Percentiles rank a stretch among this genome's conserved stretches.
phyloP scores from a whole-genome alignment of 2,797 vertebrate genomes.

The Falco naumanni region DNA sequence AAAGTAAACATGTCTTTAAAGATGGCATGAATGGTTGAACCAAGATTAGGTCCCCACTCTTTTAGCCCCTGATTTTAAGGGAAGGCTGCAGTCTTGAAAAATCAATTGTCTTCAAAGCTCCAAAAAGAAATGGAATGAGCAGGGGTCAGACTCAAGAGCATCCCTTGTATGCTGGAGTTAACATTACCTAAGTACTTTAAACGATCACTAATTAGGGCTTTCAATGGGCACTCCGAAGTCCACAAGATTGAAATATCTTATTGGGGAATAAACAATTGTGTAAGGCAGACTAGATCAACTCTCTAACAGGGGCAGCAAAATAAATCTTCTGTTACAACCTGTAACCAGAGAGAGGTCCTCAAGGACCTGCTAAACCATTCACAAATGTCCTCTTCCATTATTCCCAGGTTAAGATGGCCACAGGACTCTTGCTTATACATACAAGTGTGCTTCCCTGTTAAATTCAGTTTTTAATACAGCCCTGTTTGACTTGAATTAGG shows the following conservation, averaged over 20 bases:
- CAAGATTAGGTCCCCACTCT: conserved; percentile 58
- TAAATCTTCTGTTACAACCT: not conserved
- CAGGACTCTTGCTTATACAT: not conserved
- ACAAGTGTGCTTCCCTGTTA: not conserved
- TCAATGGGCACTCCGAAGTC: conserved; percentile 41
- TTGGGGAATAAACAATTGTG: conserved; percentile 43
- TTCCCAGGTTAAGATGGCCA: not conserved
- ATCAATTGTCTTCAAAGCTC: conserved; percentile 74
- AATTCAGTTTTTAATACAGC: not conserved
- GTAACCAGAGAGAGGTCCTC: conserved; percentile 15
- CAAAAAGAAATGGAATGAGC: conserved; percentile 62
- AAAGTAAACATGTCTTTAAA: conserved; percentile 64
- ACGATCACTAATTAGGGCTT: conserved; percentile 68
- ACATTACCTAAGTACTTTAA: conserved; percentile 72
- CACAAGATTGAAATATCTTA: conserved; percentile 58
- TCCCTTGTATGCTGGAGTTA: conserved; percentile 66
- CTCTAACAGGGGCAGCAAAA: not conserved
- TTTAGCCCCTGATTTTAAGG: conserved; percentile 64
- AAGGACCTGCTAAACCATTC: not conserved
- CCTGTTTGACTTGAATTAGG: not conserved
- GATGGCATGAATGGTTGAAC: conserved; percentile 54
- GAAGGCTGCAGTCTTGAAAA: conserved; percentile 68
- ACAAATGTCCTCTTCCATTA: not conserved
- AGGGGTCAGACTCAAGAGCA: conserved; percentile 71
- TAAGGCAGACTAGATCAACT: conserved; percentile 27